Evolutionary conservation across 2,888 invertebrate species (phyloP).

Genomic region (Athetis lepigone): DNA sequence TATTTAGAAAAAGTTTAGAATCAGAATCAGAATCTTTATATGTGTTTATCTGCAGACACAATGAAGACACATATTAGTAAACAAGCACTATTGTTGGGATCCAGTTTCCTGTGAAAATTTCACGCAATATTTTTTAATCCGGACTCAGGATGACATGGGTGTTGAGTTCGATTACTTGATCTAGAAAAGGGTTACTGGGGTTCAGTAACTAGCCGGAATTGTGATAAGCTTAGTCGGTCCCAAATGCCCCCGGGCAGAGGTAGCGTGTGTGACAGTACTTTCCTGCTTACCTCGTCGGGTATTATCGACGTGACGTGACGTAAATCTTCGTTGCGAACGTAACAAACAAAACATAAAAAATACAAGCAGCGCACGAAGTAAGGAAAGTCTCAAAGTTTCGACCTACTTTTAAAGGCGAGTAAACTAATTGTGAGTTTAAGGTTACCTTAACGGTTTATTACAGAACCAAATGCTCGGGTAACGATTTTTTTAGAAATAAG

Average conservation of each 20-base stretch:
- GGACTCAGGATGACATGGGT: conserved; percentile 14
- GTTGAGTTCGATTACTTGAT: conserved; percentile 30
- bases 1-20: no score
- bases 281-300: conserved; percentile 1
- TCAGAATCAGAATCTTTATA: no score
- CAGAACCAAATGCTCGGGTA: conserved; percentile 30
- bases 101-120: conserved; percentile 15
- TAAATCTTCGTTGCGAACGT: neutral
- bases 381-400: conserved; percentile 15
- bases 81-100: conserved; percentile 6
- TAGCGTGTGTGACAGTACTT: conserved; percentile 9
- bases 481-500: conserved; percentile 38
- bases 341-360: conserved; percentile 13
- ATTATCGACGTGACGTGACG: conserved; percentile 10
- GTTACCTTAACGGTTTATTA: conserved; percentile 46
- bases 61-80: conserved; percentile 15
- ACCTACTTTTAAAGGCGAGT: conserved; percentile 1
- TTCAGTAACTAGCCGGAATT: conserved; percentile 13
- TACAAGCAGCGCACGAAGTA: neutral
- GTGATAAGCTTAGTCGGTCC: conserved; percentile 20
- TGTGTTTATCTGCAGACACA: no score
- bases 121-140: conserved; percentile 26
- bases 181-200: conserved; percentile 22
- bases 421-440: conserved; percentile 38
- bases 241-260: conserved; percentile 7